Evolutionary conservation across 2,113 vertebrate species (phyloP).

Genomic region (Ictalurus furcatus): DNA sequence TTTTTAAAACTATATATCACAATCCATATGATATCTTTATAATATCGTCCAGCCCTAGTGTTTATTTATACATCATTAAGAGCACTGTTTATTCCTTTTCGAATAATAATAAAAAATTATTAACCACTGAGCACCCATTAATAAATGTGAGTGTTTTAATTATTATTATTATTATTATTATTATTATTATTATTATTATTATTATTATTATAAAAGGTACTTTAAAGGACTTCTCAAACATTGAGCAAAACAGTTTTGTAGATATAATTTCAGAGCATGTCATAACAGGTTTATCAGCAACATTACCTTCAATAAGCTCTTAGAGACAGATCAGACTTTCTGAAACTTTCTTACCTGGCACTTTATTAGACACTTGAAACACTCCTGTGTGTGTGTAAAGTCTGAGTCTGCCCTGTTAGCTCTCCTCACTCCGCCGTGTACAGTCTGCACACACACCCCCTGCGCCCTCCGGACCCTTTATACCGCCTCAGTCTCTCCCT

Average conservation of each 20-base stretch:
- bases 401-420: neutral
- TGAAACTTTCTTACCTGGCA: neutral
- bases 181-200: too few relatives aligned
- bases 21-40: neutral
- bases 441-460: neutral
- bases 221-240: neutral
- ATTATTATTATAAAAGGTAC: neutral
- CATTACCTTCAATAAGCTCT: neutral
- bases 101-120: neutral
- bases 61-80: neutral
- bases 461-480: neutral
- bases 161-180: neutral
- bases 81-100: neutral
- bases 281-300: neutral
- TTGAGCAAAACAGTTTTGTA: neutral
- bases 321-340: neutral
- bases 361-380: neutral
- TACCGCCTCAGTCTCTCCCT: neutral
- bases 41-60: neutral
- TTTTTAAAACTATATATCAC: neutral
- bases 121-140: neutral
- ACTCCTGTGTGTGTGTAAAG: neutral
- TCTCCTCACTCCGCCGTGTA: neutral
- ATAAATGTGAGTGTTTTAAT: neutral
- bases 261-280: neutral